Base-by-base conservation (phyloP, 2,888 invertebrate genomes). In the Anthoptus insignis region DNA sequence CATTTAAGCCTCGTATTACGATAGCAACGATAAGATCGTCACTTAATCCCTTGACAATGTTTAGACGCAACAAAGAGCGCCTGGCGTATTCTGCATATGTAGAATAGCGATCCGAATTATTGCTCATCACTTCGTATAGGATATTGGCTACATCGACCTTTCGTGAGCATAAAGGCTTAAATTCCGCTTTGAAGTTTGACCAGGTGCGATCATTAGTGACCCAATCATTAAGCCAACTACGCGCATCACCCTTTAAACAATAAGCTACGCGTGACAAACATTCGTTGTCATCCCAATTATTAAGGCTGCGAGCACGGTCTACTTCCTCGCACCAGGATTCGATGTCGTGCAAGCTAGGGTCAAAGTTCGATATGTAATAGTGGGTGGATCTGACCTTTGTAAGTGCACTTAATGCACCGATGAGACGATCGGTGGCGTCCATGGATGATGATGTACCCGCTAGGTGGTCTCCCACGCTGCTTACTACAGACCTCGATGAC, bases 51-150 rank as follows among this genome's bases (percentile, higher is more conserved):
- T 37, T 32, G 7, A 49, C 21, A 16, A 59, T 34, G 5, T 27
- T 27, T 11, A 59, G 16, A 1, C 58, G 32, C 13, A 59, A 16
- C 3, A 59, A 34, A 0, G 34, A 24, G 7, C 34, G 47, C 3
- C 58, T 19, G 4, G 49, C 58, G 13, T 59, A 59, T 1, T 59
- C 58, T 1, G 58, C 58, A n/a, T 59, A 59, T 13, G 58, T 49
- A 3, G 58, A 6, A 16, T 47, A 49, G 13, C 9, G 1, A 19
- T 34, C 34, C 1, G 58, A 59, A 47, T 59, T 16, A 3, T 34
- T 59, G 3, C 11, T 32, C 58, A 59, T 59, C n/a, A 37, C 58
- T 7, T 59, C 58, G 13, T 14, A 59, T 3, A 59, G 16, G 27
- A 59, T 49, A 19, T 14, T 24, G 1, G 58, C 58, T 1, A 32